Conservation (phyloP, 2,797 vertebrate species). For the Sebastes ruberrimus region DNA sequence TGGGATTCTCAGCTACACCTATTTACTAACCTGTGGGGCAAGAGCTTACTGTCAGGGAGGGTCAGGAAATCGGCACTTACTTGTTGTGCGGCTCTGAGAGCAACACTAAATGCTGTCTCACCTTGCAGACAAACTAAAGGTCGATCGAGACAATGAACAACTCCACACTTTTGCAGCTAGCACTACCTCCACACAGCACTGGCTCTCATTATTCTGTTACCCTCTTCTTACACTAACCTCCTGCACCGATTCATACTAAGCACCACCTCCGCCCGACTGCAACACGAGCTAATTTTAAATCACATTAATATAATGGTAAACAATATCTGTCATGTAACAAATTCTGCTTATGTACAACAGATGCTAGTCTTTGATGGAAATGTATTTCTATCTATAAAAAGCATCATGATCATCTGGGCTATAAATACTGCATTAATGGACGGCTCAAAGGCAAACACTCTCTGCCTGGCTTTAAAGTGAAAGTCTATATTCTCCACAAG, state of each 20-base stretch:
- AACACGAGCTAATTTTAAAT: constrained; percentile 28
- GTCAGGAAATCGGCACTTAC: constrained; percentile 75
- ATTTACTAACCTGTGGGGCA: constrained; percentile 61
- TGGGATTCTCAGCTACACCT: constrained; percentile 46
- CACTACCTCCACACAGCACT: neutral
- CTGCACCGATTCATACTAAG: neutral
- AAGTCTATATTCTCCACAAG: constrained; percentile 29
- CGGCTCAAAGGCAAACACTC: constrained; percentile 43
- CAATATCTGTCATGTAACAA: constrained; percentile 30
- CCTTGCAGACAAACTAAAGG: constrained; percentile 71
- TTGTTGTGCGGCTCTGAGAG: constrained; percentile 69
- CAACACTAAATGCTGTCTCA: constrained; percentile 66
- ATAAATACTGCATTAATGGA: constrained; percentile 59
- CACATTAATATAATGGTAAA: constrained; percentile 21
- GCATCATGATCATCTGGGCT: constrained; percentile 31
- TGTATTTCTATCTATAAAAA: constrained; percentile 47
- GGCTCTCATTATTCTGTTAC: neutral
- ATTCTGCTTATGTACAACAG: constrained; percentile 15
- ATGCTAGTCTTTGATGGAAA: constrained; percentile 26
- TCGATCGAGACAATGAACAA: constrained; percentile 51
- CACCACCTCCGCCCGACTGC: constrained; percentile 3
- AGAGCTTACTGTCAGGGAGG: constrained; percentile 50
- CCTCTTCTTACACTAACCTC: neutral
- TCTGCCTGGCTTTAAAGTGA: constrained; percentile 42
- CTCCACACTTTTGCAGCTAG: constrained; percentile 5